These are phyloP conservation scores for Etheostoma perlongum DNA, from an alignment of 2,797 vertebrate genomes.

Conservation along the genomic window DNA sequence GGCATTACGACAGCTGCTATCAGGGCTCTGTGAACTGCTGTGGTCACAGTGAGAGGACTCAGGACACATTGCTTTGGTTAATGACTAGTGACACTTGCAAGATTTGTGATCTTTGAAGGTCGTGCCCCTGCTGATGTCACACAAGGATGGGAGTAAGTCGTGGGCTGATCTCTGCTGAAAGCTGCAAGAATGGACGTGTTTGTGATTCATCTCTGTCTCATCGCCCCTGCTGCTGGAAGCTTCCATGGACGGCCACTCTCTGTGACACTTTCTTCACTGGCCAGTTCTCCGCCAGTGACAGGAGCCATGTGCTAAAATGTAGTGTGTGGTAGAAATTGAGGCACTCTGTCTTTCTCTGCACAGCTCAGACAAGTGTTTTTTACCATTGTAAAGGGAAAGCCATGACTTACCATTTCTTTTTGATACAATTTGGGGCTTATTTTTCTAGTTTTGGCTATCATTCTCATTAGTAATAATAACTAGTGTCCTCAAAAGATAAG, in stretches of 20 bases:
- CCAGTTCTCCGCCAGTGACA: constrained; percentile 63
- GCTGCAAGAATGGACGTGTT: constrained; percentile 62
- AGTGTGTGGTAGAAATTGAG: constrained; percentile 46
- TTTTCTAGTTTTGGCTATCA: not conserved
- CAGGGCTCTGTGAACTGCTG: constrained; percentile 53
- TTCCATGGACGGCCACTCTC: constrained; percentile 58
- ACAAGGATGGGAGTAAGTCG: constrained; percentile 70
- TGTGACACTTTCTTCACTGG: constrained; percentile 61
- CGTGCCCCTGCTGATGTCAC: constrained; percentile 66
- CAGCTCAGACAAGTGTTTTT: constrained; percentile 14
- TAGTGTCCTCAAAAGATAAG: not conserved
- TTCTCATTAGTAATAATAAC: not conserved
- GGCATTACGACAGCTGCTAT: constrained; percentile 52
- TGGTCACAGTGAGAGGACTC: constrained; percentile 58
- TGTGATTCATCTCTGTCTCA: constrained; percentile 81
- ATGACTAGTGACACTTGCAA: constrained; percentile 81
- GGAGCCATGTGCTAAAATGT: constrained; percentile 63
- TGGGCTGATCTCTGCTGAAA: constrained; percentile 65
- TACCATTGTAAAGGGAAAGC: not conserved
- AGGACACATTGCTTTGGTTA: constrained; percentile 82
- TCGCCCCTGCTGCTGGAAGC: constrained; percentile 61
- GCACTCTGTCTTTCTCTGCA: constrained; percentile 55
- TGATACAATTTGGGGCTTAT: not conserved
- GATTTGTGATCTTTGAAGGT: constrained; percentile 83
- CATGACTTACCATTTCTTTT: constrained; percentile 8